Conservation (phyloP, 2,888 invertebrate genomes). For the Nymphalis urticae region DNA sequence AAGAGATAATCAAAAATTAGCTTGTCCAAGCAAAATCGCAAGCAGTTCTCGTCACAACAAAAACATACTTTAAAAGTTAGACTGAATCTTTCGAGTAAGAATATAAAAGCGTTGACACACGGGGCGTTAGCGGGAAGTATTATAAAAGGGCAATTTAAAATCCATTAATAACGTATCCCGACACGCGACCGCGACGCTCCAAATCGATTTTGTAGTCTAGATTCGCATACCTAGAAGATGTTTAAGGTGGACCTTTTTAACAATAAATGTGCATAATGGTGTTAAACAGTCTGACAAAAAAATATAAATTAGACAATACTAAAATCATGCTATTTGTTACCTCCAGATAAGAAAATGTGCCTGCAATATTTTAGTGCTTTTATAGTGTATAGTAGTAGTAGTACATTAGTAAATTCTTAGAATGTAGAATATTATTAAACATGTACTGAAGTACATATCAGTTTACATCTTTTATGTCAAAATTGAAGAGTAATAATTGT, state of each 20-base stretch:
- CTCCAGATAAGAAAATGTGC: background rate
- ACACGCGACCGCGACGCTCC: slow-evolving; percentile 50
- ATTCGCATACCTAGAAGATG: slow-evolving; percentile 18
- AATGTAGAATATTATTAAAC: too few species aligned
- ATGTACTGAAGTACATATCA: too few species aligned
- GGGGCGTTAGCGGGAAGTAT: slow-evolving; percentile 53
- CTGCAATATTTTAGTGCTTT: too few species aligned
- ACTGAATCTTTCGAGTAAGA: slow-evolving; percentile 20
- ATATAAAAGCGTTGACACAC: slow-evolving; percentile 35
- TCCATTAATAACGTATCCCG: slow-evolving; percentile 63
- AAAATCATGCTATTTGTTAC: too few species aligned
- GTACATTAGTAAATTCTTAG: too few species aligned
- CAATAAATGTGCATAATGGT: background rate
- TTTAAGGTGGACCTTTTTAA: slow-evolving; percentile 2
- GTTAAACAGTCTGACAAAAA: too few species aligned
- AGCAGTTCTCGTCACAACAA: background rate
- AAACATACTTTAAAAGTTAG: slow-evolving; percentile 12
- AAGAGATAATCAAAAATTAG: background rate
- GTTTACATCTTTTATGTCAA: too few species aligned
- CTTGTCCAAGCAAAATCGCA: too few species aligned
- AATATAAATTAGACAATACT: too few species aligned
- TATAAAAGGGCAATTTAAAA: slow-evolving; percentile 69
- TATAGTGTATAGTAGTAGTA: too few species aligned
- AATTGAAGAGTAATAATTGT: too few species aligned
- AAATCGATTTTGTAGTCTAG: slow-evolving; percentile 35